Evolutionary conservation across 2,888 invertebrate genomes (phyloP), one percentile per base, ranked within the genome.

Genomic region (Latheticus oryzae): DNA sequence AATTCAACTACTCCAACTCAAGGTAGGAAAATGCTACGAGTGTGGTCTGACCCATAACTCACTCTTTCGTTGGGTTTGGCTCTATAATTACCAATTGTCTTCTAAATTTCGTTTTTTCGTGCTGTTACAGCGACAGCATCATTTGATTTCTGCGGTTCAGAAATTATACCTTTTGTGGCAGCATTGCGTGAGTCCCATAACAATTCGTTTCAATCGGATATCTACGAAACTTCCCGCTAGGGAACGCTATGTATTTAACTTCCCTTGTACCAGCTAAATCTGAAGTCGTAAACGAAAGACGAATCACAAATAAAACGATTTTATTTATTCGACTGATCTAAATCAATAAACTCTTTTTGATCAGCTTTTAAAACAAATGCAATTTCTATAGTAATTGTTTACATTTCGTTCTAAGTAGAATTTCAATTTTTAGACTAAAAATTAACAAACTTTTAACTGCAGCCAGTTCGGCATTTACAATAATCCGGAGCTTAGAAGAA

Each of bases 291-390:
- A 11, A 28, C 32, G 4, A 13, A 13, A 32, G 16, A 4, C 16
- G 32, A n/a, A n/a, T n/a, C n/a, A n/a, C n/a, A n/a, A n/a, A n/a
- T n/a, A n/a, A n/a, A n/a, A n/a, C n/a, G n/a, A n/a, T n/a, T n/a
- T n/a, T n/a, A n/a, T 32, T 32, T 32, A 13, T 32, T 32, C 16
- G 32, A 32, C 9, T 32, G 13, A 5, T n/a, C 7, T 32, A 16
- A 16, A 32, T 32, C 32, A 32, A 32, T 32, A 32, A 32, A 32
- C 32, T 7, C 1, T 32, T 16, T 32, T 32, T 32, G 32, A 32
- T 32, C 32, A 9, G 7, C 8, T 9, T 3, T 7, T 13, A n/a
- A 12, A 9, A 4, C 13, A 13, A 5, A 16, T 13, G 13, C 7
- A 13, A 15, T 13, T 28, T 28, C 5, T 5, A 9, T 12, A 5